Percentiles rank a stretch among this genome's conserved stretches.
These are phyloP conservation scores for Brachyhypopomus occidentalis DNA, from an alignment of 2,113 vertebrate species.

Conservation along the genomic window DNA sequence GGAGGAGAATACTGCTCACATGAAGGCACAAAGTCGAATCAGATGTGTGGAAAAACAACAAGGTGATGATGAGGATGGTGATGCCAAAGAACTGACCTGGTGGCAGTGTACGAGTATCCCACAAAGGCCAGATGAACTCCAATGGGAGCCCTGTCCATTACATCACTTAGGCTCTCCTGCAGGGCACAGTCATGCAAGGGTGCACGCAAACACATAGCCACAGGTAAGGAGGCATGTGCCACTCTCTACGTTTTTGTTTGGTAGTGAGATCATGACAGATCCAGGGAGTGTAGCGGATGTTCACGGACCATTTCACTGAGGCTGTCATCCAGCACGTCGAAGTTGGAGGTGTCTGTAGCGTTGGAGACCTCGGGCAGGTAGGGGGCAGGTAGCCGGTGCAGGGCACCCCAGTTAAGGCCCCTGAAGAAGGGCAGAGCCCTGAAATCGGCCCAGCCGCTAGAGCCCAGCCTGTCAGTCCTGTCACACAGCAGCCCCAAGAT, in stretches of 20 bases:
- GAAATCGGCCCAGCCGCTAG: conserved; percentile 75
- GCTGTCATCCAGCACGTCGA: conserved; percentile 82
- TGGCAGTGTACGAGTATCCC: conserved; percentile 82
- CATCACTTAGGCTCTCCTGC: conserved; percentile 77
- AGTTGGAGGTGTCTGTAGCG: conserved; percentile 85
- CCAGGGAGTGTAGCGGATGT: not conserved
- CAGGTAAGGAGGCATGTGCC: not conserved
- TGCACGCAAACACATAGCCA: not conserved
- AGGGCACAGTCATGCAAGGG: conserved; percentile 10
- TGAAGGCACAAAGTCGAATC: not conserved
- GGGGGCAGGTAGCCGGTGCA: conserved; percentile 76
- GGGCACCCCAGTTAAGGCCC: conserved; percentile 77
- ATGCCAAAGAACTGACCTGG: conserved; percentile 67
- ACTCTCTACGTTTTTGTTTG: not conserved
- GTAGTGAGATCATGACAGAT: not conserved
- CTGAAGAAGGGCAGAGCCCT: conserved; percentile 78
- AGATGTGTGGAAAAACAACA: not conserved
- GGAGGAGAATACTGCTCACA: not conserved
- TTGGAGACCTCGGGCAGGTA: conserved; percentile 79
- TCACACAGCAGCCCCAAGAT: conserved; percentile 80
- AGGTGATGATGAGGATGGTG: not conserved
- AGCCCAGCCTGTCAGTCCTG: conserved; percentile 75
- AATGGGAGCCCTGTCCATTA: conserved; percentile 71
- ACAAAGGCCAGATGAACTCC: conserved; percentile 85
- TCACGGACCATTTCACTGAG: conserved; percentile 80